phyloP scores from a whole-genome alignment of 1,140 invertebrate species.

The Trachelipus rathkii region DNA sequence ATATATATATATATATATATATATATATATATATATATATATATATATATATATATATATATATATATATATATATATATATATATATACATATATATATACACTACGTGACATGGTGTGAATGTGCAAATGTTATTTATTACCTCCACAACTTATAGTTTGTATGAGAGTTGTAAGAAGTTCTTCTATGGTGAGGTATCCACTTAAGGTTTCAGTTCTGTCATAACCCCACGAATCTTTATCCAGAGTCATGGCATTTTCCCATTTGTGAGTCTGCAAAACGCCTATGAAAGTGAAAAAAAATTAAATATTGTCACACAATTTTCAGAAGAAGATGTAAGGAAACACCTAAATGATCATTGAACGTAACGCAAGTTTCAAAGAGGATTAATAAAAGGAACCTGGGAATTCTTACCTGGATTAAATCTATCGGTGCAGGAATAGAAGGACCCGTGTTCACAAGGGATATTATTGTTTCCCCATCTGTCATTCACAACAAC shows the following conservation, averaged over 20 bases:
- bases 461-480: constrained; percentile 67
- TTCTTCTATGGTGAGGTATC: constrained; percentile 67
- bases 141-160: constrained; percentile 81
- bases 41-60: too few relatives aligned
- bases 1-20: too few relatives aligned
- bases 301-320: too few relatives aligned
- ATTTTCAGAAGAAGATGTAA: too few relatives aligned
- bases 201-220: constrained; percentile 64
- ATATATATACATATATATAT: too few relatives aligned
- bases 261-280: constrained; percentile 76
- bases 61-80: too few relatives aligned
- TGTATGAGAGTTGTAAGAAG: constrained; percentile 67
- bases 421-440: constrained; percentile 73
- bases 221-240: constrained; percentile 81
- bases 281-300: constrained; percentile 53
- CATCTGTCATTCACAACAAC: constrained; percentile 85
- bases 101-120: too few relatives aligned
- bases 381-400: too few relatives aligned
- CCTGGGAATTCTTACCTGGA: not conserved
- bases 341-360: too few relatives aligned
- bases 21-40: too few relatives aligned
- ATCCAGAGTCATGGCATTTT: constrained; percentile 89
- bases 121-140: too few relatives aligned
- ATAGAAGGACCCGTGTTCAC: constrained; percentile 83
- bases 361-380: too few relatives aligned